These are phyloP conservation scores for Saxicola maurus DNA, from an alignment of 2,797 vertebrate genomes.

Conservation along the genomic window DNA sequence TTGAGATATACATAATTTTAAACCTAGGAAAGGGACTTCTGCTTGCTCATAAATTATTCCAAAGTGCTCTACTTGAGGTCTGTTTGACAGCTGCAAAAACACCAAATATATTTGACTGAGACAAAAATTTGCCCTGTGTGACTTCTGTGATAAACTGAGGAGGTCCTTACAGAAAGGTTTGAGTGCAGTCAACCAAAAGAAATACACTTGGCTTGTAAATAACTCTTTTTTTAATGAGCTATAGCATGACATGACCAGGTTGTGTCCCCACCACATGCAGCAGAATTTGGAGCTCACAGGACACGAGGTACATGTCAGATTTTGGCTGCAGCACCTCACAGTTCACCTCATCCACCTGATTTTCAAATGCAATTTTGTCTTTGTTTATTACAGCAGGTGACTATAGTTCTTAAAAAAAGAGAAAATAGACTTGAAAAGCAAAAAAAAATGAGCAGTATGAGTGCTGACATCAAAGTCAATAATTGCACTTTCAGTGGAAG, in stretches of 20 bases:
- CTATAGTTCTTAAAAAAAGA: fast-evolving
- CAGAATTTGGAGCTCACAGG: background rate
- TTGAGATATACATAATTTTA: background rate
- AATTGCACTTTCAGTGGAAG: background rate
- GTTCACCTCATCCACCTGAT: background rate
- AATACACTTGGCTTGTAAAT: background rate
- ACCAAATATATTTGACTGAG: background rate
- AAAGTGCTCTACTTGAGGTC: background rate
- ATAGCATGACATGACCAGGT: fast-evolving
- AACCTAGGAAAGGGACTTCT: background rate
- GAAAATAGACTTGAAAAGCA: background rate
- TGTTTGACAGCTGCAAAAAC: background rate
- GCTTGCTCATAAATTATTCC: background rate
- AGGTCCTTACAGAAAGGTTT: background rate
- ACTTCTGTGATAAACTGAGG: background rate
- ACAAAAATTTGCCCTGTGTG: background rate
- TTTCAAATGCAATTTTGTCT: background rate
- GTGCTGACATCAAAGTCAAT: background rate
- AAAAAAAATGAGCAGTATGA: background rate
- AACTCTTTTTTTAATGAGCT: background rate
- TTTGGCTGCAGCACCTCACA: background rate
- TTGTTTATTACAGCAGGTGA: background rate
- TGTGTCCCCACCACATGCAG: fast-evolving
- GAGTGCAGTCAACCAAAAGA: background rate
- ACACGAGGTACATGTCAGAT: fast-evolving